phyloP scores from a whole-genome alignment of 1,140 invertebrate genomes.

The Drosophila hydei region DNA sequence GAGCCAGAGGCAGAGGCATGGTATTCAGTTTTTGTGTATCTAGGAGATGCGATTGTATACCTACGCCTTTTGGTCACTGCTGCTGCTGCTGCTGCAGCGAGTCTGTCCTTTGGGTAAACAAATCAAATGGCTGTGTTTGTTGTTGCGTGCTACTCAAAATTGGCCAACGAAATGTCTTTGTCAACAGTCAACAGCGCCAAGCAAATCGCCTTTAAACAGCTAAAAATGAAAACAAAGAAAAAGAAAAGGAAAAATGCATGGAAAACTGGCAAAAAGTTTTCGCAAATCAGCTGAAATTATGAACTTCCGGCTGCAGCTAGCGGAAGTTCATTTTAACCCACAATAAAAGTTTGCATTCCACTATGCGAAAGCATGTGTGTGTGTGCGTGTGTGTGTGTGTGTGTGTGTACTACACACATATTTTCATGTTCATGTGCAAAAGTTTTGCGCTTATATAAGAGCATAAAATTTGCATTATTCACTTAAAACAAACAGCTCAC shows the following conservation, averaged over 20 bases:
- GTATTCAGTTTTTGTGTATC: slow-evolving; percentile 41
- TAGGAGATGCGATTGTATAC: slow-evolving; percentile 64
- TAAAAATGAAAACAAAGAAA: neutral
- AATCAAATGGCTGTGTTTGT: slow-evolving; percentile 73
- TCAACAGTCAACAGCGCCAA: slow-evolving; percentile 66
- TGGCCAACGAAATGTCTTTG: slow-evolving; percentile 75
- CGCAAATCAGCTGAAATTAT: slow-evolving; percentile 81
- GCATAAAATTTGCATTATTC: slow-evolving; percentile 82
- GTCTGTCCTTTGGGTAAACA: slow-evolving; percentile 66
- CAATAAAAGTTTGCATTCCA: slow-evolving; percentile 80
- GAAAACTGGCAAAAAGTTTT: slow-evolving; percentile 68
- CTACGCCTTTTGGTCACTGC: slow-evolving; percentile 78
- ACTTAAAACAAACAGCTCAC: slow-evolving; percentile 72
- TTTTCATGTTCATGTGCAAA: slow-evolving; percentile 76
- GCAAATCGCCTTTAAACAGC: slow-evolving; percentile 64
- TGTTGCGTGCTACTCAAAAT: slow-evolving; percentile 57
- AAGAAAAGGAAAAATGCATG: slow-evolving; percentile 2
- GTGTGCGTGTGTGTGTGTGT: slow-evolving; percentile 21
- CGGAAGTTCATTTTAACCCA: slow-evolving; percentile 83
- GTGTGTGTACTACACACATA: slow-evolving; percentile 31
- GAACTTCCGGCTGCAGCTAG: slow-evolving; percentile 72
- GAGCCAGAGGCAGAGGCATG: slow-evolving; percentile 9
- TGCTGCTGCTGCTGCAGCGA: slow-evolving; percentile 36
- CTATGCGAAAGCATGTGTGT: slow-evolving; percentile 3
- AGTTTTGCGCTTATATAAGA: slow-evolving; percentile 77